Conservation (phyloP, 1,140 invertebrate species). For the silkworm (Bombyx mori) region ASM3026992v2 NC_085130.1:8561001-8561500, state of each 20-base stretch:
- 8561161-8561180: not conserved
- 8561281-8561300: not conserved
- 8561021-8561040: no score
- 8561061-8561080: no score
- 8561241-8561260: not conserved
- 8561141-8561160: not conserved
- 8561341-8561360: no score
- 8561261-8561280: not conserved
- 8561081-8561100: no score
- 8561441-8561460: no score
- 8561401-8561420: not conserved
- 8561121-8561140: not conserved
- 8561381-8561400: not conserved
- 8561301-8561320: not conserved
- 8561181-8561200: not conserved
- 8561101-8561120: not conserved
- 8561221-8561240: not conserved
- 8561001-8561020: no score
- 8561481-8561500: no score
- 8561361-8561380: not conserved
- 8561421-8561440: not conserved
- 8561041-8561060: no score
- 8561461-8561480: no score
- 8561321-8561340: not conserved
- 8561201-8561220: not conserved